phyloP scores from a whole-genome alignment of 2,888 invertebrate species.

The Drosophila atripex region DNA sequence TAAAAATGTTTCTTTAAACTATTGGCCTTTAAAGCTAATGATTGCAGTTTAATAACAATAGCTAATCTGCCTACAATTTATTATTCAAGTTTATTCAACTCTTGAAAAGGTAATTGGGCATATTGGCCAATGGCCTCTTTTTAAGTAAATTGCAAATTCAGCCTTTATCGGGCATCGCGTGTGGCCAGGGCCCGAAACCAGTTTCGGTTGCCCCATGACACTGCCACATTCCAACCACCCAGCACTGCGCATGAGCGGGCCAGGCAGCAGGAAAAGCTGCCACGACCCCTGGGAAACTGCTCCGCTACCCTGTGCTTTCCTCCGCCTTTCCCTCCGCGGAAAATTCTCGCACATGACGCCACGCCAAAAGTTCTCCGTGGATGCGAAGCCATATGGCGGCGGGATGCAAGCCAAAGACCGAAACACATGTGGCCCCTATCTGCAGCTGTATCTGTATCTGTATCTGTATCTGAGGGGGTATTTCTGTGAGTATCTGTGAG shows the following conservation, averaged over 20 bases:
- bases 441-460: slow-evolving; percentile 5
- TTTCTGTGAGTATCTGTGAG: slow-evolving; percentile 31
- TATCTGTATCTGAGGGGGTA: slow-evolving; percentile 10
- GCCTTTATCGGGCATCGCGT: slow-evolving; percentile 40
- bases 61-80: neutral
- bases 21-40: neutral
- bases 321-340: slow-evolving; percentile 11
- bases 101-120: slow-evolving; percentile 11
- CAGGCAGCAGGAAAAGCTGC: slow-evolving; percentile 11
- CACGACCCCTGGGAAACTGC: slow-evolving; percentile 34
- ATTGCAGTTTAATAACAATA: neutral
- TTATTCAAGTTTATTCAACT: neutral
- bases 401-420: slow-evolving; percentile 28
- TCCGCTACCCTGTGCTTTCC: neutral
- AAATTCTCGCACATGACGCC: slow-evolving; percentile 43
- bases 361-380: slow-evolving; percentile 41
- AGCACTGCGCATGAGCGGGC: slow-evolving; percentile 61
- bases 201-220: slow-evolving; percentile 15
- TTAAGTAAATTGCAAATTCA: slow-evolving; percentile 29
- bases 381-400: slow-evolving; percentile 25
- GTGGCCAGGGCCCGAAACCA: slow-evolving; percentile 38
- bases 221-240: slow-evolving; percentile 39
- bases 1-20: slow-evolving; percentile 4
- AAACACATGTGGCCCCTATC: slow-evolving; percentile 35
- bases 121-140: slow-evolving; percentile 1